Percentiles rank a stretch among this genome's conserved stretches.
These are phyloP conservation scores for Lycorma delicatula DNA, from an alignment of 1,140 invertebrate genomes.

Conservation along the genomic window DNA sequence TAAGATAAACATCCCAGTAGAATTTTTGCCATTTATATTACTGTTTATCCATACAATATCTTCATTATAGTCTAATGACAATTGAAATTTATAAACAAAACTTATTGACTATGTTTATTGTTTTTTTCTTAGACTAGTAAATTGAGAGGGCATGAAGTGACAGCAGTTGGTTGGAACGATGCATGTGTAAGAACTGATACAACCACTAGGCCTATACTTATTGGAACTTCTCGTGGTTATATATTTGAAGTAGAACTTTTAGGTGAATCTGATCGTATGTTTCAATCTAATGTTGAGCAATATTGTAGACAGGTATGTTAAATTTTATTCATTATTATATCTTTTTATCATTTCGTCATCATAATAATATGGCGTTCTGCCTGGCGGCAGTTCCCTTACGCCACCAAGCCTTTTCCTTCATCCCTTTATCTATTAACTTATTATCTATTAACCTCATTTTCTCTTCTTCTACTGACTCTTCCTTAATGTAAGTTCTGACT, in stretches of 20 bases:
- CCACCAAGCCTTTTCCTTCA: background rate
- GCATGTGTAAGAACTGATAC: slow-evolving; percentile 33
- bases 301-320: slow-evolving; percentile 76
- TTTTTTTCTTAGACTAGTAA: slow-evolving; percentile 42
- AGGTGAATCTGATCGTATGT: slow-evolving; percentile 70
- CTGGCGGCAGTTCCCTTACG: background rate
- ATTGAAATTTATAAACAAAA: too few relatives aligned
- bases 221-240: slow-evolving; percentile 81
- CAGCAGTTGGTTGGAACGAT: slow-evolving; percentile 84
- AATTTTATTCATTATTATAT: slow-evolving; percentile 10
- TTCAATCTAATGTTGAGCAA: slow-evolving; percentile 64
- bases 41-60: too few relatives aligned
- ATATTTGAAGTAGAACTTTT: slow-evolving; percentile 85
- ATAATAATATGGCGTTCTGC: background rate
- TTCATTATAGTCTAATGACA: too few relatives aligned
- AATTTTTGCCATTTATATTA: too few relatives aligned
- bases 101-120: too few relatives aligned
- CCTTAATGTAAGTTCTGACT: background rate
- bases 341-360: background rate
- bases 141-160: slow-evolving; percentile 76
- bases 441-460: background rate
- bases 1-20: too few relatives aligned
- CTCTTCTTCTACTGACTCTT: background rate
- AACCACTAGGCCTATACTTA: slow-evolving; percentile 67
- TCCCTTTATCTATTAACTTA: background rate